Base-by-base conservation (phyloP, 92 coral and sea anemone species). In the Palythoa heliodiscus region DNA sequence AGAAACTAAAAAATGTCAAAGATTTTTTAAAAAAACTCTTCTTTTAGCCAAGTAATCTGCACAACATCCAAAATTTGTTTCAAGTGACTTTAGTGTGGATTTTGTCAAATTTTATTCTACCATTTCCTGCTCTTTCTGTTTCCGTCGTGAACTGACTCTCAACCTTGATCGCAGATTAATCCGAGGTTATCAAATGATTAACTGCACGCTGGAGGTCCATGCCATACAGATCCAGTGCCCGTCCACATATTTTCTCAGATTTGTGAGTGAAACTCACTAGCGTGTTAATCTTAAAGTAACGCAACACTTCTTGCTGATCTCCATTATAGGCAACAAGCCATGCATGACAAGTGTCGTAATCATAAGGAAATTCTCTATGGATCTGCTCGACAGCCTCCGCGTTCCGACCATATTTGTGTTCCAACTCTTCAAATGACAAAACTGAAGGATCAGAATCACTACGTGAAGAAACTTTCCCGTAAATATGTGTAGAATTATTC, bases 121-220 rank as follows among this genome's bases (percentile, higher is more conserved):
- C 50, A 43, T 43, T 43, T 43, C 50, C 50, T 3, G n/a, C n/a
- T n/a, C n/a, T n/a, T n/a, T n/a, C n/a, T n/a, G n/a, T n/a, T n/a
- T n/a, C n/a, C n/a, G n/a, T n/a, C n/a, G n/a, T n/a, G n/a, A n/a
- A n/a, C n/a, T n/a, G 35, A 29, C 50, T 43, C 50, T 43, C 50
- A 43, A 8, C 7, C 50, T 43, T 43, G 50, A 8, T 43, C 9
- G 50, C 7, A 43, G 50, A 8, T 43, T 43, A 43, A 8, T 63
- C 69, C 8, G 69, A 69, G 19, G 23, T 80, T 11, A 80, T 1
- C 17, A 80, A 22, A 68, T 67, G 50, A 67, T 66, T 80, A 4
- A 74, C 84, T 11, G 84, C 84, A 23, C 84, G 84, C 61, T 66
- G 84, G 20, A 80, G 24, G 47, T 80, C 17, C 74, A 66, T 64